Conservation (phyloP, 2,888 invertebrate genomes). For the Aleiodes alternator region DNA sequence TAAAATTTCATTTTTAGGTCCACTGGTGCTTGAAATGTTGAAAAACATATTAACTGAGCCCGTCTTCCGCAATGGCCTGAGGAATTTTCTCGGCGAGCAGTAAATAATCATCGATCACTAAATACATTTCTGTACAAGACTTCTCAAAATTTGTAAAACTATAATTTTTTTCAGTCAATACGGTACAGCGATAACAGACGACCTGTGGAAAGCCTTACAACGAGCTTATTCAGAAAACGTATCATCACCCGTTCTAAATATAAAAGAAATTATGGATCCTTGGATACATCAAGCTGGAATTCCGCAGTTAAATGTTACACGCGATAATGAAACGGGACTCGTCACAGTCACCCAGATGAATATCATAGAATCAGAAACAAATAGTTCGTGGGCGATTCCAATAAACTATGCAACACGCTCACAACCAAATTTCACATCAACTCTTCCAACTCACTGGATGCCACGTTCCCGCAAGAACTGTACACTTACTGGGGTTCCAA, state of each 20-base stretch:
- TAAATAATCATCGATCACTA: slow-evolving; percentile 65
- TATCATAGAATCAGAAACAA: slow-evolving; percentile 2
- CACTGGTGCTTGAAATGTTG: slow-evolving; percentile 78
- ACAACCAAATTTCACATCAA: slow-evolving; percentile 75
- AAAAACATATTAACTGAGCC: slow-evolving; percentile 77
- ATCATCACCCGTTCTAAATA: slow-evolving; percentile 67
- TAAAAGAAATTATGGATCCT: slow-evolving; percentile 59
- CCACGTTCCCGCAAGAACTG: slow-evolving; percentile 57
- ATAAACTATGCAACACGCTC: slow-evolving; percentile 76
- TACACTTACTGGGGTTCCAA: slow-evolving; percentile 60
- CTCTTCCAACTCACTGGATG: slow-evolving; percentile 77
- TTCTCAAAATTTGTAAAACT: slow-evolving; percentile 39
- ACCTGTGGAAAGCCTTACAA: slow-evolving; percentile 58
- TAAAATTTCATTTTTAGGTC: slow-evolving; percentile 52
- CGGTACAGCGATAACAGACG: slow-evolving; percentile 55
- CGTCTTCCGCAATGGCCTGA: slow-evolving; percentile 78
- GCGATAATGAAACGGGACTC: slow-evolving; percentile 59
- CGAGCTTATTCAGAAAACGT: slow-evolving; percentile 47
- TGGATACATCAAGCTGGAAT: slow-evolving; percentile 76
- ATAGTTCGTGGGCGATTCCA: slow-evolving; percentile 74
- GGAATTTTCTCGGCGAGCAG: slow-evolving; percentile 74
- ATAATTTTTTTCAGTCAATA: slow-evolving; percentile 46
- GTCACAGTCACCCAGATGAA: slow-evolving; percentile 55
- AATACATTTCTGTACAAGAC: background rate
- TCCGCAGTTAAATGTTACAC: slow-evolving; percentile 71